These are phyloP conservation scores for Scopus umbretta DNA, from an alignment of 2,113 vertebrate species.

Conservation along the genomic window DNA sequence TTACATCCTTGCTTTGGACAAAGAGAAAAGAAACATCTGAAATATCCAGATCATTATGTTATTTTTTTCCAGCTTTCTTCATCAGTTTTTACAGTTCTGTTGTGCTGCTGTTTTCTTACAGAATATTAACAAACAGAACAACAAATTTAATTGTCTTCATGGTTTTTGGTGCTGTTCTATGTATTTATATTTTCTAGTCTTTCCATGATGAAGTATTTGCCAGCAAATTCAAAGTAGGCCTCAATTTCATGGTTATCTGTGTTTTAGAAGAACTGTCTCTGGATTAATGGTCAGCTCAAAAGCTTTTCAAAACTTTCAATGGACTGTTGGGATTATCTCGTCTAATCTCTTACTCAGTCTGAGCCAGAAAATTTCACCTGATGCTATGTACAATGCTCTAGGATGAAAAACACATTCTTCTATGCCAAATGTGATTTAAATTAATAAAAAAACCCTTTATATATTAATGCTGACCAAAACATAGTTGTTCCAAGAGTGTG, in stretches of 20 bases:
- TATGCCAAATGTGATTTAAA: neutral
- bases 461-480: neutral
- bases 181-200: neutral
- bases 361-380: neutral
- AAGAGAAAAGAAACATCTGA: neutral
- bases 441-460: neutral
- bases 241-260: neutral
- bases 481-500: neutral
- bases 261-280: neutral
- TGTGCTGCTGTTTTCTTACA: neutral
- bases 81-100: neutral
- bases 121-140: neutral
- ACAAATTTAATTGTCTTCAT: neutral
- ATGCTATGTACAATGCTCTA: neutral
- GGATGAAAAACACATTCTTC: neutral
- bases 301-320: neutral
- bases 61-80: neutral
- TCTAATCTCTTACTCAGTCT: neutral
- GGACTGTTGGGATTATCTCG: neutral
- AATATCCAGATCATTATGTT: neutral
- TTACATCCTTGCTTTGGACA: neutral
- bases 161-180: neutral
- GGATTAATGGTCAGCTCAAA: neutral
- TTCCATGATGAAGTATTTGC: neutral
- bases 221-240: neutral